These are phyloP conservation scores for Laupala kohalensis DNA, from an alignment of 1,140 invertebrate genomes.

Conservation along the genomic window DNA sequence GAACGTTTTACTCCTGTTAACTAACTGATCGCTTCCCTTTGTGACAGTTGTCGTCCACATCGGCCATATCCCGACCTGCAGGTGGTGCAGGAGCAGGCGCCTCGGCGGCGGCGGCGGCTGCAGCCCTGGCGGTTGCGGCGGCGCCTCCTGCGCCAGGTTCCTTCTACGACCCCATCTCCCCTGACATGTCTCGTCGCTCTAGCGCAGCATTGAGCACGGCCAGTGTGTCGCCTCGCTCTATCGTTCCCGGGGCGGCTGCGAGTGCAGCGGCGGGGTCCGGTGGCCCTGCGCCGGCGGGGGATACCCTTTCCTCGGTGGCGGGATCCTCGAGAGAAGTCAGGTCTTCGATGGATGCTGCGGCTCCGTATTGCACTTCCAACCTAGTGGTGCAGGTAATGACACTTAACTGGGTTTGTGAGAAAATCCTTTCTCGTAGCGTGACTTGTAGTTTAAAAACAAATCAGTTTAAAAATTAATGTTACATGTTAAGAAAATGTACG, in stretches of 20 bases:
- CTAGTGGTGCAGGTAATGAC: constrained; percentile 37
- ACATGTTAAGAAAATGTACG: too few species aligned
- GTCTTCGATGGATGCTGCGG: constrained; percentile 22
- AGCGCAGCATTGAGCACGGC: constrained; percentile 43
- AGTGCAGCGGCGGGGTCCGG: constrained; percentile 35
- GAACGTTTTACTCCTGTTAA: too few species aligned
- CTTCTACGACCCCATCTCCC: constrained; percentile 84
- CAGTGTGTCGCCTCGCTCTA: constrained; percentile 29
- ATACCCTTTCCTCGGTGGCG: background rate
- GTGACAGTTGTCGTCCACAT: too few species aligned
- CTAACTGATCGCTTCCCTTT: too few species aligned
- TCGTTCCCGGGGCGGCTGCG: constrained; percentile 31
- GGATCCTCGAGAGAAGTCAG: background rate
- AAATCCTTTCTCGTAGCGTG: too few species aligned
- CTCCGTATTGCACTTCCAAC: constrained; percentile 40
- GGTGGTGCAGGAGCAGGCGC: too few species aligned
- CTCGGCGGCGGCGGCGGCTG: too few species aligned
- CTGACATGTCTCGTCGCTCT: constrained; percentile 66
- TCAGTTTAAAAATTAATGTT: too few species aligned
- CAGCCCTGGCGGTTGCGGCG: too few species aligned
- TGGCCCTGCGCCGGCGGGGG: constrained; percentile 1
- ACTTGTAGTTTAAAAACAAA: too few species aligned
- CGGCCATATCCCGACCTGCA: too few species aligned
- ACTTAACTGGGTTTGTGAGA: too few species aligned
- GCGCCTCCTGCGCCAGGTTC: constrained; percentile 23